Evolutionary conservation across 2,797 vertebrate genomes (phyloP).

Genomic region (Gallirallus australis): DNA sequence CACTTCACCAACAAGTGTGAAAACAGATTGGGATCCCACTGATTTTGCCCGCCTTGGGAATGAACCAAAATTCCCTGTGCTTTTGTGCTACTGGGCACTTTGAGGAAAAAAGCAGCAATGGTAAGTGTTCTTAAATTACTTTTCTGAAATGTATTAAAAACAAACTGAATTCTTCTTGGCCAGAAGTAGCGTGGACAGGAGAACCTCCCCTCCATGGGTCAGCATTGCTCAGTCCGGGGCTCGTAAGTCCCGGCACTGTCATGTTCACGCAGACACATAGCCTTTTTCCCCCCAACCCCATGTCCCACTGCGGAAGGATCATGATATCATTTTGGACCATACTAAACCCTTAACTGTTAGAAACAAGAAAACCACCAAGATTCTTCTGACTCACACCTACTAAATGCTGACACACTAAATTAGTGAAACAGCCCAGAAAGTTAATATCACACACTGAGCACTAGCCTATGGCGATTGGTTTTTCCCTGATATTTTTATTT

Average conservation of each 20-base stretch:
- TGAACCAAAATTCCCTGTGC: not conserved
- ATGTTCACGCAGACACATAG: rapidly evolving
- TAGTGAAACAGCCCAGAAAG: not conserved
- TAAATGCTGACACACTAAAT: not conserved
- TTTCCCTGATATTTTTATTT: not conserved
- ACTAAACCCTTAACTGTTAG: not conserved
- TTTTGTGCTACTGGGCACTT: not conserved
- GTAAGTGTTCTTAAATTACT: not conserved
- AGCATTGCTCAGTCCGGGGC: not conserved
- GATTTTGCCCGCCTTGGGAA: not conserved
- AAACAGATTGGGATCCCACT: not conserved
- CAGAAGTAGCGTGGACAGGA: not conserved
- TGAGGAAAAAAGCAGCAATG: not conserved
- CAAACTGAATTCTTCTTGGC: not conserved
- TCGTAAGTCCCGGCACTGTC: not conserved
- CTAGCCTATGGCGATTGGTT: not conserved
- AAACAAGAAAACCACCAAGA: not conserved
- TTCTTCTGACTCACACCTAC: not conserved
- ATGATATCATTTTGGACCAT: not conserved
- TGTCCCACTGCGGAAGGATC: not conserved
- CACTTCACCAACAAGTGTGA: not conserved
- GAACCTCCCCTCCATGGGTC: not conserved
- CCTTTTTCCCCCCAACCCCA: not conserved
- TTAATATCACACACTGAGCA: rapidly evolving
- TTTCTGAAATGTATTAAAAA: not conserved